These are phyloP conservation scores for Muscicapa striata DNA, from an alignment of 2,797 vertebrate genomes.

Conservation along the genomic window DNA sequence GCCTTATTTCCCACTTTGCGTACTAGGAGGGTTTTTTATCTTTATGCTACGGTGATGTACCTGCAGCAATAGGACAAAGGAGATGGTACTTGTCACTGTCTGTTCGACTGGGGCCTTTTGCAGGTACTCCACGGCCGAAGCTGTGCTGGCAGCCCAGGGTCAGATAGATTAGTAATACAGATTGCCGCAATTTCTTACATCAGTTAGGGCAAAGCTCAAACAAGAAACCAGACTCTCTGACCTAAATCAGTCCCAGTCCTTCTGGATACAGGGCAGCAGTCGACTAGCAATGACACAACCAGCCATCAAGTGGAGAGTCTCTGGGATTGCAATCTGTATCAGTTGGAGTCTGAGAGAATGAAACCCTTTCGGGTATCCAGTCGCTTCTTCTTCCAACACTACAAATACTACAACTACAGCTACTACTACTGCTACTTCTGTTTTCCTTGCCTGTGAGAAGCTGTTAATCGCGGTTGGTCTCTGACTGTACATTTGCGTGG, in stretches of 20 bases:
- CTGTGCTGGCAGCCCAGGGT: conserved; percentile 52
- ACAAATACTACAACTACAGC: conserved; percentile 16
- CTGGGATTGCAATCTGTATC: conserved; percentile 70
- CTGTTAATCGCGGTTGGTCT: conserved; percentile 70
- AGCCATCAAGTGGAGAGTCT: conserved; percentile 78
- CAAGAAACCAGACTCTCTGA: conserved; percentile 86
- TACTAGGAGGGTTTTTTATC: conserved; percentile 25
- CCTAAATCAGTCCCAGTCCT: conserved; percentile 87
- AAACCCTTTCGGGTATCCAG: conserved; percentile 62
- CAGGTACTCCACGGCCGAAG: conserved; percentile 41
- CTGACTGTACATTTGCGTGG: conserved; percentile 74
- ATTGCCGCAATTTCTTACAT: conserved; percentile 47
- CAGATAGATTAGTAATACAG: conserved; percentile 15
- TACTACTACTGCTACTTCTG: conserved; percentile 8
- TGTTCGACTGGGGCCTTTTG: conserved; percentile 76
- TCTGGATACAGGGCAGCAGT: conserved; percentile 83
- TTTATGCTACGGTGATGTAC: conserved; percentile 62
- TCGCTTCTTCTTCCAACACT: conserved; percentile 56
- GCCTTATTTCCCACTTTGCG: conserved; percentile 60
- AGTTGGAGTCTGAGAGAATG: conserved; percentile 70
- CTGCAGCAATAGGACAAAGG: conserved; percentile 78
- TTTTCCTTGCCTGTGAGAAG: conserved; percentile 60
- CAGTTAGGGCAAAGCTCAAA: conserved; percentile 66
- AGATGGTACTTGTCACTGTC: conserved; percentile 67
- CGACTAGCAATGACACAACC: conserved; percentile 78